Conservation (phyloP, 2,888 invertebrate species). For the Idaea dimidiata region DNA sequence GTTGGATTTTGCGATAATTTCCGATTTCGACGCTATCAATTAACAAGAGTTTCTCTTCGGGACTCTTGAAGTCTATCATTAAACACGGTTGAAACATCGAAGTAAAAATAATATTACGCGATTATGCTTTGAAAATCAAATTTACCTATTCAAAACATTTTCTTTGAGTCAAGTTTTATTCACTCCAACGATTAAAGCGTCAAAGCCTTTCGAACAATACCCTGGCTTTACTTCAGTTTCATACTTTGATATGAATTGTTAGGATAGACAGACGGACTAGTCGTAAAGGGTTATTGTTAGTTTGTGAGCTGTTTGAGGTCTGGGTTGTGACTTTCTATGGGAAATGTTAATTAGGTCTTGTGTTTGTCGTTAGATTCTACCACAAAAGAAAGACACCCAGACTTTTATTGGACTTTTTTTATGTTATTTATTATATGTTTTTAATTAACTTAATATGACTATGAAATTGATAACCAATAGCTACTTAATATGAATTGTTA, state of each 20-base stretch:
- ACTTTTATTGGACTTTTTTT: no score
- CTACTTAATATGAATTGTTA: no score
- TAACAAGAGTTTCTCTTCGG: no score
- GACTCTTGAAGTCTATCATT: no score
- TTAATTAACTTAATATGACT: no score
- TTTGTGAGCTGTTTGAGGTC: conserved; percentile 1
- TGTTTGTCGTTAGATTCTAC: background rate
- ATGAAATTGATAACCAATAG: no score
- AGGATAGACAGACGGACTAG: background rate
- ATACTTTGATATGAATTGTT: background rate
- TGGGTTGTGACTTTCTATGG: background rate
- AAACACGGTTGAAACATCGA: no score
- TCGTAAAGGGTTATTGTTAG: background rate
- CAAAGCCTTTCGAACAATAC: conserved; percentile 27
- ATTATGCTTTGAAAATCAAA: conserved; percentile 14
- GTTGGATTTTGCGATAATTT: no score
- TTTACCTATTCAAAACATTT: conserved; percentile 13
- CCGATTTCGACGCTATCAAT: no score
- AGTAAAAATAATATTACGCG: no score
- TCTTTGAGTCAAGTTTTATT: conserved; percentile 25
- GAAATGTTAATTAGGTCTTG: background rate
- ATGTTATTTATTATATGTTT: no score
- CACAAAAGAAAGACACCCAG: no score
- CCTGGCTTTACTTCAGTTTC: background rate
- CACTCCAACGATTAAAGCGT: conserved; percentile 28